Evolutionary conservation across 1,140 invertebrate genomes (phyloP), one percentile per base, ranked within the genome.

Genomic region (Thalassaphorura encarpata): DNA sequence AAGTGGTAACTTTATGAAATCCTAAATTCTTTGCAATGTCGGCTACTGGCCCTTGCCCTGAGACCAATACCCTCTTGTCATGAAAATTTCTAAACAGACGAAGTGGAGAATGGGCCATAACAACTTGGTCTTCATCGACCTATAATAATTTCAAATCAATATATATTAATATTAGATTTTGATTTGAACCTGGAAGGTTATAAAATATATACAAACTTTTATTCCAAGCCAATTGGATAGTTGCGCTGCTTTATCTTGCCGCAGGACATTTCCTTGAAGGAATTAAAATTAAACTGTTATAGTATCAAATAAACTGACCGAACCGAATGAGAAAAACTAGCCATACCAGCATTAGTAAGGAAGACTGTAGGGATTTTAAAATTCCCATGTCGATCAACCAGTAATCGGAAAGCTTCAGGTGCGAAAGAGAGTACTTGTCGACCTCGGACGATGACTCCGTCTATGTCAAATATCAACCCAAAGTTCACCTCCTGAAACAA

Each of bases 91-190:
- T 69, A 56, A 83, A 83, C 70, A 83, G 76, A 67, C 73, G 73
- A 11, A 85, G 67, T 1, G 83, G 83, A 54, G 81, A 80, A 67
- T 85, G 83, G 2, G 83, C 80, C 78, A 85, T 79, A 0, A 85
- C 73, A 2, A 85, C 81, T 67, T 84, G 82, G 2, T 83, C 79
- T 61, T 78, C 75, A 2, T 67, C 57, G n/a, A 79, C 68, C 76
- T 78, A 66, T 19, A 64, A 51, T 61, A 51, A 52, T 56, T 45
- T 50, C 60, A 51, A 51, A 54, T 46, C 15, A 39, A 28, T 33
- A 52, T 18, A 42, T 16, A 3, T 13, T 24, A 43, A 11, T 36
- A 36, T 36, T 11, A 36, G n/a, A n/a, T 36, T 36, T 36, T 11
- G 11, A 11, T n/a, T 11, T 36, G 33, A 36, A 36, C 33, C n/a